phyloP scores from a whole-genome alignment of 2,888 invertebrate species.

The Mimachlamys varia region DNA sequence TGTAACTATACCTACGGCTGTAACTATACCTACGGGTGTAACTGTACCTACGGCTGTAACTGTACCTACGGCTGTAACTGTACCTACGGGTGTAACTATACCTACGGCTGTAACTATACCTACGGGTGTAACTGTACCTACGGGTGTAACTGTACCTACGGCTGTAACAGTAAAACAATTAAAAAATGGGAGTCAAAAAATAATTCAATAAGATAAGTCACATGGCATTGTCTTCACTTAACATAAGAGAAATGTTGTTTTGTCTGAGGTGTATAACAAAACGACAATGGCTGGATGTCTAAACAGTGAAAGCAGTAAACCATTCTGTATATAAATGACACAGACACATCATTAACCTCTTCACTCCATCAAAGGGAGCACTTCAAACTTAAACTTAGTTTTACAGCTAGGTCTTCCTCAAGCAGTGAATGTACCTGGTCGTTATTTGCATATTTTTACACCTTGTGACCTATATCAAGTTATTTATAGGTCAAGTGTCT shows the following conservation, averaged over 20 bases:
- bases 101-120: background rate
- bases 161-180: background rate
- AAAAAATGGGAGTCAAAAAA: background rate
- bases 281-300: background rate
- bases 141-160: background rate
- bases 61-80: background rate
- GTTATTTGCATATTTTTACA: too few relatives aligned
- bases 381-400: too few relatives aligned
- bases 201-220: background rate
- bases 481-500: too few relatives aligned
- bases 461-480: too few relatives aligned
- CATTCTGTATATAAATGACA: too few relatives aligned
- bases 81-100: too few relatives aligned
- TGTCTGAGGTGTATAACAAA: background rate
- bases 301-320: background rate
- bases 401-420: background rate
- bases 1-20: background rate
- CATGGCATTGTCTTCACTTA: background rate
- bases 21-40: background rate
- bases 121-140: background rate
- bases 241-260: background rate
- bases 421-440: too few relatives aligned
- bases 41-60: too few relatives aligned
- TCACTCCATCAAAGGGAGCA: too few relatives aligned
- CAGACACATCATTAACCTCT: too few relatives aligned